Percentiles rank a stretch among this genome's conserved stretches.
These are phyloP conservation scores for Phania funesta DNA, from an alignment of 2,888 invertebrate genomes.

Conservation along the genomic window DNA sequence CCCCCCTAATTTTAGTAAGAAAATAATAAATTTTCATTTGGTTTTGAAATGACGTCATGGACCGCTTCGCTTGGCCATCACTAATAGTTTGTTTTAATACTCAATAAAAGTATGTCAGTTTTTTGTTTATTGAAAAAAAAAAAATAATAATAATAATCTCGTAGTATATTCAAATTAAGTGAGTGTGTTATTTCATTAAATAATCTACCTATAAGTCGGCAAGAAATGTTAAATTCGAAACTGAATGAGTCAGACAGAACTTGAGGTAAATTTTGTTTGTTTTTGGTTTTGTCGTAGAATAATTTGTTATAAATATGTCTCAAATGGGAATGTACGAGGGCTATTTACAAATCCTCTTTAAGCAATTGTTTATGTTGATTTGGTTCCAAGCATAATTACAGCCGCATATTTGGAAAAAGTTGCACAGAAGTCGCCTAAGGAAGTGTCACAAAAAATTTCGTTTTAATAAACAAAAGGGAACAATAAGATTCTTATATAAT, in stretches of 20 bases:
- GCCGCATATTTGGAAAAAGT: too few species aligned
- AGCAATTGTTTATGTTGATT: too few species aligned
- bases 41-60: constrained; percentile 31
- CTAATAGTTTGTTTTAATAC: constrained; percentile 30
- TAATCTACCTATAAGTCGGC: background rate
- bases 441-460: too few species aligned
- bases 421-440: too few species aligned
- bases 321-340: constrained; percentile 22
- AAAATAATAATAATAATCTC: background rate
- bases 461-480: too few species aligned
- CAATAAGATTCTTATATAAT: too few species aligned
- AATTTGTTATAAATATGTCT: background rate
- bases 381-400: too few species aligned
- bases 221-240: constrained; percentile 24
- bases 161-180: constrained; percentile 34
- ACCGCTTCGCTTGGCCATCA: background rate
- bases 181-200: constrained; percentile 2
- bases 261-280: constrained; percentile 14
- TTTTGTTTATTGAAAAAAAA: constrained; percentile 5
- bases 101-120: constrained; percentile 48
- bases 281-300: constrained; percentile 15
- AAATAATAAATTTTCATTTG: background rate
- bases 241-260: constrained; percentile 47
- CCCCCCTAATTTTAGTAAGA: too few species aligned
- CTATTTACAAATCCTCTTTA: too few species aligned